These are phyloP conservation scores for Teleopsis dalmanni DNA, from an alignment of 1,140 invertebrate genomes.

Conservation along the genomic window DNA sequence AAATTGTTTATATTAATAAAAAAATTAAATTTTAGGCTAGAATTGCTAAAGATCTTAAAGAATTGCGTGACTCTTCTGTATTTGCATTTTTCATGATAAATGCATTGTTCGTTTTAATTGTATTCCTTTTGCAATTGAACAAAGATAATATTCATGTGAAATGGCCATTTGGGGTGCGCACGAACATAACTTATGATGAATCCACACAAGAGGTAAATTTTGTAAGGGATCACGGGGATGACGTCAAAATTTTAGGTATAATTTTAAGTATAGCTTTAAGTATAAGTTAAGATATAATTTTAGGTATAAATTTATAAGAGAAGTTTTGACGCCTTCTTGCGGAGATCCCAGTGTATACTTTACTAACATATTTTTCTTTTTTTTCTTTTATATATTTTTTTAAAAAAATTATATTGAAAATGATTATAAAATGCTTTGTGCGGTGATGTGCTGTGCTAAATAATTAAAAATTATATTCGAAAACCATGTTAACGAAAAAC, in stretches of 20 bases:
- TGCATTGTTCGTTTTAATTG: constrained; percentile 94
- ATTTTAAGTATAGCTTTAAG: not conserved
- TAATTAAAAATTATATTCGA: not conserved
- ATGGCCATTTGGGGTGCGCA: constrained; percentile 89
- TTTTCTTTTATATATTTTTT: constrained; percentile 1
- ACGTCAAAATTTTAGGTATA: constrained; percentile 1
- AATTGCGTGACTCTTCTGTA: constrained; percentile 85
- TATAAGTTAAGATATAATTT: not conserved
- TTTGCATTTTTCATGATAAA: constrained; percentile 98
- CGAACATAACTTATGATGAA: constrained; percentile 85
- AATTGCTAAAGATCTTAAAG: constrained; percentile 83
- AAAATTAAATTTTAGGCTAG: constrained; percentile 55
- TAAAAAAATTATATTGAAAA: constrained; percentile 1
- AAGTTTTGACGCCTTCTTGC: constrained; percentile 5
- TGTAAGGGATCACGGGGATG: constrained; percentile 13
- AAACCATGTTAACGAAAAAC: not conserved
- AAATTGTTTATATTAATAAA: constrained; percentile 3
- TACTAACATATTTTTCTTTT: constrained; percentile 21
- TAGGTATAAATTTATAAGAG: not conserved
- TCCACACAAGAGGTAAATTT: constrained; percentile 76
- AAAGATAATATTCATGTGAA: constrained; percentile 89
- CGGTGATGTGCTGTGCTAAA: constrained; percentile 14
- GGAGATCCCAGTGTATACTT: constrained; percentile 11
- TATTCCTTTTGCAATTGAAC: constrained; percentile 93
- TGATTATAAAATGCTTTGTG: constrained; percentile 16